Evolutionary conservation across 2,888 invertebrate species (phyloP).

Genomic region (Schrankia costaestrigalis): DNA sequence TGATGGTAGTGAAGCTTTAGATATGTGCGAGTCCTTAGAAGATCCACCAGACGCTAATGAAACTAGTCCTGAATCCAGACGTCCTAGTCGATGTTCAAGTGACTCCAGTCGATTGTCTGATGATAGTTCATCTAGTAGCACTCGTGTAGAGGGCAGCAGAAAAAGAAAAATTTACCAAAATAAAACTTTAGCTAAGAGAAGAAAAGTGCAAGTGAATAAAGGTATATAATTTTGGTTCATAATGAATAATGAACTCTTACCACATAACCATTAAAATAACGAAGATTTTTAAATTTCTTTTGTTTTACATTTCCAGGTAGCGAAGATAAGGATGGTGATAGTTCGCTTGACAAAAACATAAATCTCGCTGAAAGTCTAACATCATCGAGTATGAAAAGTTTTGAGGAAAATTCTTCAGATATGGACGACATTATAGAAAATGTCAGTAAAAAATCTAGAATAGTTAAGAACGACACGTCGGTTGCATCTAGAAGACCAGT

Average conservation of each 20-base stretch:
- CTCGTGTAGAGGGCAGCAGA: slow-evolving; percentile 48
- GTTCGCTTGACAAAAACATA: slow-evolving; percentile 37
- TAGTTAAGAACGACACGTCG: slow-evolving; percentile 28
- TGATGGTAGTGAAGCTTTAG: slow-evolving; percentile 63
- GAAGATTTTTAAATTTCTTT: no score
- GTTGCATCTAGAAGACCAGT: slow-evolving; percentile 79
- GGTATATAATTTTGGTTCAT: no score
- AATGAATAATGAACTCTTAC: no score
- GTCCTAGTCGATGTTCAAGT: slow-evolving; percentile 69
- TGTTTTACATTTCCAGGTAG: slow-evolving; percentile 62
- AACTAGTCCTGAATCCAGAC: slow-evolving; percentile 58
- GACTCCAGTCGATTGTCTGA: slow-evolving; percentile 71
- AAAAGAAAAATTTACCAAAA: slow-evolving; percentile 57
- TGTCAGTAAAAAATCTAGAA: slow-evolving; percentile 41
- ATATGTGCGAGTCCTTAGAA: slow-evolving; percentile 47
- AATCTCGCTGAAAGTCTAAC: slow-evolving; percentile 41
- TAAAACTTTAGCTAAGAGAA: slow-evolving; percentile 47
- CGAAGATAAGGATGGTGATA: slow-evolving; percentile 41
- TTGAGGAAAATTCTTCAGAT: slow-evolving; percentile 75
- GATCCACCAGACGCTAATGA: slow-evolving; percentile 47
- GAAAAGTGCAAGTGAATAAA: slow-evolving; percentile 42
- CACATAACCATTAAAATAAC: no score
- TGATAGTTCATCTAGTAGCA: slow-evolving; percentile 67
- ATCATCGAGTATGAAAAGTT: slow-evolving; percentile 48
- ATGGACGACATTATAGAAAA: slow-evolving; percentile 65